Conservation (phyloP, 2,113 vertebrate species). For the Poeciliopsis retropinna region DNA sequence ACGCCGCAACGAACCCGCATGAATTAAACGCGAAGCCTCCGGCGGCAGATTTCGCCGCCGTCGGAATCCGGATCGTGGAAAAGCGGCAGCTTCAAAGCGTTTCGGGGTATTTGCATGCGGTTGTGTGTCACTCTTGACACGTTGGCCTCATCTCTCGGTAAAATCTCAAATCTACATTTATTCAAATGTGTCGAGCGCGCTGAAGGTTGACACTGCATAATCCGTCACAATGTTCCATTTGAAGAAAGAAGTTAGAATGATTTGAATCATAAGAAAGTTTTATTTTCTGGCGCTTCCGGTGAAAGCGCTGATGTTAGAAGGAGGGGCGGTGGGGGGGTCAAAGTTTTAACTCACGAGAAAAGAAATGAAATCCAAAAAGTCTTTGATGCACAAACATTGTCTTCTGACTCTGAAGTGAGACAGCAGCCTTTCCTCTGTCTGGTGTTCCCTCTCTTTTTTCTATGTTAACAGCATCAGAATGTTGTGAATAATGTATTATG, state of each 20-base stretch:
- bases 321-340: neutral
- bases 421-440: constrained; percentile 12
- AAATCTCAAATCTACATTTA: constrained; percentile 74
- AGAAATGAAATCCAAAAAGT: constrained; percentile 2
- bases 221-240: constrained; percentile 73
- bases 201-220: constrained; percentile 71
- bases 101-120: constrained; percentile 63
- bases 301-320: constrained; percentile 26
- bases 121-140: constrained; percentile 72
- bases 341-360: constrained; percentile 34
- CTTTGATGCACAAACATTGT: constrained; percentile 18
- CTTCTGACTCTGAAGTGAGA: neutral
- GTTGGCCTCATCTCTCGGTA: constrained; percentile 67
- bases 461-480: constrained; percentile 4
- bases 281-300: constrained; percentile 26
- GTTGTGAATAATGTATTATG: constrained; percentile 23
- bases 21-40: constrained; percentile 32
- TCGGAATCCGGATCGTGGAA: constrained; percentile 26
- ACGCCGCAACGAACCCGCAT: constrained; percentile 28
- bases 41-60: constrained; percentile 23
- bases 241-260: constrained; percentile 60
- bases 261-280: constrained; percentile 66
- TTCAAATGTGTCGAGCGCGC: constrained; percentile 65
- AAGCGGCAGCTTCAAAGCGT: constrained; percentile 27
- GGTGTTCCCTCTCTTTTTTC: constrained; percentile 10